phyloP scores from a whole-genome alignment of 2,797 vertebrate genomes.

The Decapterus maruadsi region DNA sequence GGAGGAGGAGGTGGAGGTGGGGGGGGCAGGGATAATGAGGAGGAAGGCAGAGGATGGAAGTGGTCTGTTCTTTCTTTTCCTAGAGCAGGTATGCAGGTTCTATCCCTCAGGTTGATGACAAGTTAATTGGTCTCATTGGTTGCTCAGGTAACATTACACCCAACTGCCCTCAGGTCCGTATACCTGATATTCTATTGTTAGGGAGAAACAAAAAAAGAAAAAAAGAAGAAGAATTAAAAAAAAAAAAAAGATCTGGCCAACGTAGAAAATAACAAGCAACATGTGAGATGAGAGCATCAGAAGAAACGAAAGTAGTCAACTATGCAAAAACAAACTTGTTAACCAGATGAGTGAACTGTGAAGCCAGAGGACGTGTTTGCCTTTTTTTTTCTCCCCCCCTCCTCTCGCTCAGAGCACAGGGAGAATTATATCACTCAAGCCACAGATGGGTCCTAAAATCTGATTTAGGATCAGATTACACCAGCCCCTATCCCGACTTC shows the following conservation, averaged over 20 bases:
- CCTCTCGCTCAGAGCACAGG: constrained; percentile 24
- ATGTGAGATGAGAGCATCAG: constrained; percentile 29
- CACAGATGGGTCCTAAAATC: constrained; percentile 49
- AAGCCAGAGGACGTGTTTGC: constrained; percentile 36
- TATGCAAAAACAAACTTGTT: constrained; percentile 60
- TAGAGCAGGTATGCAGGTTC: constrained; percentile 73
- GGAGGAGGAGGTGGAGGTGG: constrained; percentile 8
- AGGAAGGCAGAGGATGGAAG: constrained; percentile 68
- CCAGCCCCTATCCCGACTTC: constrained; percentile 49
- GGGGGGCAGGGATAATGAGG: constrained; percentile 38
- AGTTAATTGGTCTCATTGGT: constrained; percentile 81
- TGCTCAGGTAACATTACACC: constrained; percentile 80
- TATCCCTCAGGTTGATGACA: constrained; percentile 80
- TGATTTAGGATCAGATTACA: constrained; percentile 72
- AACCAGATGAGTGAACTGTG: constrained; percentile 41
- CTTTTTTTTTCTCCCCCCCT: neutral
- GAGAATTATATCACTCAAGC: constrained; percentile 44
- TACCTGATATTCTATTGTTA: constrained; percentile 75
- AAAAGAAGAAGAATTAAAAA: neutral
- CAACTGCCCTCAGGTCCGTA: constrained; percentile 56
- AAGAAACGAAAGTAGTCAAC: constrained; percentile 27
- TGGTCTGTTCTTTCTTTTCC: constrained; percentile 41
- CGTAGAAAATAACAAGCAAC: constrained; percentile 28
- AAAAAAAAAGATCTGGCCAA: constrained; percentile 33
- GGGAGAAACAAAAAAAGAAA: constrained; percentile 9